Conservation (phyloP, 2,888 invertebrate genomes). For the Oasisia sp. region DNA sequence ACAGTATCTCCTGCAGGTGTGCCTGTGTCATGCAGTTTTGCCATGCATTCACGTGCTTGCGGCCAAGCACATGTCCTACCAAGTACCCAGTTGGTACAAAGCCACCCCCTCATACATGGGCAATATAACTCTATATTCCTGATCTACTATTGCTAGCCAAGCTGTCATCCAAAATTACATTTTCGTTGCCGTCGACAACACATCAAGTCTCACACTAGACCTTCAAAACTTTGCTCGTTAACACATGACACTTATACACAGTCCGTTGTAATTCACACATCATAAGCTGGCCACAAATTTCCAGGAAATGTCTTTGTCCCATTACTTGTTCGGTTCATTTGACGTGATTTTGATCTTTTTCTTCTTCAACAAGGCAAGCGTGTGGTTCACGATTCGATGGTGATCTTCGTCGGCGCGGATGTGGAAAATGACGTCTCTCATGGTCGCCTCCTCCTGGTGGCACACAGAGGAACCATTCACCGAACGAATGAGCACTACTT, state of each 20-base stretch:
- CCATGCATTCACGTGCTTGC: neutral
- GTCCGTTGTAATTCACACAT: too few relatives aligned
- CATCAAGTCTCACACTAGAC: neutral
- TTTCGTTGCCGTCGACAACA: neutral
- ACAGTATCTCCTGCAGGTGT: neutral
- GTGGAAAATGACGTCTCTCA: conserved; percentile 60
- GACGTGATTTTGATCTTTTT: neutral
- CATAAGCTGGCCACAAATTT: neutral
- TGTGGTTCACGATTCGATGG: conserved; percentile 64
- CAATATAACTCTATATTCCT: neutral
- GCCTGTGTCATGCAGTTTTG: too few relatives aligned
- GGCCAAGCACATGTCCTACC: neutral
- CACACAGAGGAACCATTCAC: neutral
- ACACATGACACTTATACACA: neutral
- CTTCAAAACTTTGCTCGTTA: neutral
- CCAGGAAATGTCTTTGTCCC: neutral
- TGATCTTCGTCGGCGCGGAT: conserved; percentile 64
- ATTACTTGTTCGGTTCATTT: neutral
- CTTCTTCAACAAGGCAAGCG: conserved; percentile 45
- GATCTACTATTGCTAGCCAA: neutral
- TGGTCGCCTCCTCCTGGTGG: conserved; percentile 52
- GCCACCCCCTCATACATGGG: neutral
- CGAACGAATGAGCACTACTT: neutral
- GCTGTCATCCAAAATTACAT: neutral
- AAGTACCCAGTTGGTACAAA: neutral